Base-by-base conservation (phyloP, 2,888 invertebrate genomes). In the Trissolcus japonicus region DNA sequence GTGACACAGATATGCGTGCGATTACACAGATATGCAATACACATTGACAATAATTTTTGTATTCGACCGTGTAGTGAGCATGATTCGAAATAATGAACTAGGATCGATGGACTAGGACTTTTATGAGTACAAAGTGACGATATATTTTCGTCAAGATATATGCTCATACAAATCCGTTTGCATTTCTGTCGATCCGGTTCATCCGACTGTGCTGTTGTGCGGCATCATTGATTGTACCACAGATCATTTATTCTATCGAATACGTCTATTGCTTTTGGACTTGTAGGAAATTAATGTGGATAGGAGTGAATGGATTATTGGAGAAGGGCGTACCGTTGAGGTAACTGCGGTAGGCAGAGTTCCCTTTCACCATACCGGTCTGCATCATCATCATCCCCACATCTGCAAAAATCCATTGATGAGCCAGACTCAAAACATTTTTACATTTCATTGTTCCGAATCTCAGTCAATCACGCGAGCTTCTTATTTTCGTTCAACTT, bases 361-460 rank as follows among this genome's bases (percentile, higher is more conserved):
- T 95, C 92, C 95, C 94, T 93, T 95, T 96, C 94, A 96, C 95
- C 96, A 96, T 96, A 92, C 96, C 96, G 91, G 95, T 93, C 94
- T 96, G 95, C 95, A 96, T 95, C 96, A 96, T 95, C 93, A 96
- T 95, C 96, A 96, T 96, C 92, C 96, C 96, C 91, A 96, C 96
- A 96, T 96, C 96, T 96, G 96, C 89, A 94, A 94, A 94, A 93
- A 93, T 86, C 79, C 81, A 86, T 80, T 82, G 80, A 78, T 85
- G 81, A 82, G 79, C 84, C 82, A 81, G 62, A 79, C 71, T 67
- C 76, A 62, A 67, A 72, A 66, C 69, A 63, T 29, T 61, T n/a
- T 46, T 43, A 29, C 51, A 17, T 19, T 19, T 51, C 21, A 6
- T n/a, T 51, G 35, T 9, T 35, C 9, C 2, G 35, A 35, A 35